Evolutionary conservation across 2,797 vertebrate genomes (phyloP), one percentile per base, ranked within the genome.

Genomic region (Sebastolobus alascanus): DNA sequence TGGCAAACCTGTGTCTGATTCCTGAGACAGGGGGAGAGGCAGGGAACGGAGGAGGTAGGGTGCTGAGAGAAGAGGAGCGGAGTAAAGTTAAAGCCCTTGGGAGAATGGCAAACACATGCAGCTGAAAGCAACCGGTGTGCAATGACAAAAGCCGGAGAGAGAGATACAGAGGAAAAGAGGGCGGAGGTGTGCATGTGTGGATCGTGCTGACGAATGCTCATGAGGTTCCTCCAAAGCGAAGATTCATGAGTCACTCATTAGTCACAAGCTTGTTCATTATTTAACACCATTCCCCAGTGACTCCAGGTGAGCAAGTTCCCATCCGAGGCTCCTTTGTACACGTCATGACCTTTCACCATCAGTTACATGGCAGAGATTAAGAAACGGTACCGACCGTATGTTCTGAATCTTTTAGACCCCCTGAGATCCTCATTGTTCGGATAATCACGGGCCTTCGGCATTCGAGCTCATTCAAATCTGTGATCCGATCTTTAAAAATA

Each of bases 1-100:
- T 81, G 91, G 92, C 91, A 89, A 93, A 93, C 92, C 87, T 89
- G 88, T 82, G 89, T 92, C 87, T 92, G 91, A 93, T 94, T 93
- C 90, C 89, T 89, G 89, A 93, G 92, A 91, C 85, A 55, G 80
- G 61, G 75, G 61, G 76, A 71, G 84, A 74, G 69, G 83, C 40
- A 61, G 79, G 13, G 58, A 54, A 20, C 58, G 68, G 56, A 29
- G 77, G 82, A 68, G 73, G 84, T 29, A 31, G 77, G 78, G 75
- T 52, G 80, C 64, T 68, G 82, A 71, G 76, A 71, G 75, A 59
- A 80, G 68, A 75, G 69, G 40, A 55, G 60, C 72, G 46, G 73
- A 85, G 88, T 66, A 31, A 81, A 89, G 86, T 86, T 75, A 86
- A 87, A 90, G 73, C 85, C 88, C 77, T 31, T 5, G 74, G 89